Percentiles rank a stretch among this genome's conserved stretches.
phyloP scores from a whole-genome alignment of 2,113 vertebrate genomes.

The Mustelus asterias region DNA sequence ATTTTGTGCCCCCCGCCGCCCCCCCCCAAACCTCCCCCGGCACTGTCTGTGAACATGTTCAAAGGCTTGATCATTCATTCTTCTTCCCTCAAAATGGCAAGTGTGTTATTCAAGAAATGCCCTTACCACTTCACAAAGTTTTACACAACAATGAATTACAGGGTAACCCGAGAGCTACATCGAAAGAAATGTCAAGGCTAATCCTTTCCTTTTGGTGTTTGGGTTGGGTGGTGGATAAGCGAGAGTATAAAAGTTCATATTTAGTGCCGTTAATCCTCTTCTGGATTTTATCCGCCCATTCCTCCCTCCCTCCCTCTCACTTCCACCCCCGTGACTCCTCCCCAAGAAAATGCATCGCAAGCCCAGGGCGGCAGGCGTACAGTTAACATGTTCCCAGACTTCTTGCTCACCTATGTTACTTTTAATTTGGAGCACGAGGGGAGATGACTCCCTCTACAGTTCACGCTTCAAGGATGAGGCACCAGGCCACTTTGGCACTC shows the following conservation, averaged over 20 bases:
- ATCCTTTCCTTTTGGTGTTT: too few species aligned
- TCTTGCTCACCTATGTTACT: neutral
- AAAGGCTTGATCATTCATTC: neutral
- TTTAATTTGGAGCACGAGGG: neutral
- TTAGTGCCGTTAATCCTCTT: too few species aligned
- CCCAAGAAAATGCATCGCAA: neutral
- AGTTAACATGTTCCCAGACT: neutral
- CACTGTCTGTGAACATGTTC: too few species aligned
- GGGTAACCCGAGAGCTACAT: neutral
- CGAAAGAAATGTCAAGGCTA: neutral
- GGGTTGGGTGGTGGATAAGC: too few species aligned
- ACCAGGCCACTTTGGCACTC: neutral
- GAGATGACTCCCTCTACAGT: neutral
- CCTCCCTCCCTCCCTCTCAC: neutral
- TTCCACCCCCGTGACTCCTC: neutral
- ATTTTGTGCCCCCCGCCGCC: neutral
- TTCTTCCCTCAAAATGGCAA: neutral
- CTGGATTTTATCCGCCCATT: neutral
- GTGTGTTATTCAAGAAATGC: neutral
- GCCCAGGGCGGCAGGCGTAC: neutral
- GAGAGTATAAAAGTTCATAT: too few species aligned
- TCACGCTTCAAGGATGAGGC: neutral
- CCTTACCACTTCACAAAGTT: neutral
- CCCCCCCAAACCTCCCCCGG: too few species aligned
- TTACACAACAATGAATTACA: neutral